phyloP scores from a whole-genome alignment of 1,140 invertebrate species.

The Atta texana region DNA sequence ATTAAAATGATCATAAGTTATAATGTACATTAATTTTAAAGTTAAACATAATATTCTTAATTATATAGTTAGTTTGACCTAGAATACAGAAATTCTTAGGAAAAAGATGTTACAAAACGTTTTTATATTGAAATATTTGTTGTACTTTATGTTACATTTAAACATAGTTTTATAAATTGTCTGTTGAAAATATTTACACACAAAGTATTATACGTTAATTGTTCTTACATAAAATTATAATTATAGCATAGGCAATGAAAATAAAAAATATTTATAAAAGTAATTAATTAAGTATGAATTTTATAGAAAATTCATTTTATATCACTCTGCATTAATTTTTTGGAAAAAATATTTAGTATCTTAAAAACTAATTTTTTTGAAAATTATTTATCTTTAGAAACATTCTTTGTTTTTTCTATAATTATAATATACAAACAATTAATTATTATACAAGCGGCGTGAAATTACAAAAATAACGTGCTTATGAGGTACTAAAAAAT shows the following conservation, averaged over 20 bases:
- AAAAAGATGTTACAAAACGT: neutral
- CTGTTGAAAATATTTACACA: neutral
- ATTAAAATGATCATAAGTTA: neutral
- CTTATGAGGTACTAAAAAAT: neutral
- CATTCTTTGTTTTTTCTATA: neutral
- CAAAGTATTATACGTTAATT: neutral
- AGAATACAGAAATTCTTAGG: neutral
- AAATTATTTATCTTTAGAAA: neutral
- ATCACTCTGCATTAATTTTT: neutral
- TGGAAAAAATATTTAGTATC: neutral
- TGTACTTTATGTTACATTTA: neutral
- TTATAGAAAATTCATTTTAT: neutral
- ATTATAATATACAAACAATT: neutral
- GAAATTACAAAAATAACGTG: conserved; percentile 13
- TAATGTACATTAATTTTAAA: neutral
- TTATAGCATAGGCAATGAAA: too few relatives aligned
- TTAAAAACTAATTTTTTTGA: neutral
- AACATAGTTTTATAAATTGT: neutral
- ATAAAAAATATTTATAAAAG: too few relatives aligned
- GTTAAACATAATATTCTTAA: neutral
- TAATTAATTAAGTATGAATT: neutral
- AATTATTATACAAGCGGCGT: neutral
- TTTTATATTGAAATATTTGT: neutral
- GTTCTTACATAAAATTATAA: too few relatives aligned
- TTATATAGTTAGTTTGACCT: neutral